Evolutionary conservation across 2,113 vertebrate species (phyloP), one percentile per base, ranked within the genome.

Genomic region (Etheostoma cragini): DNA sequence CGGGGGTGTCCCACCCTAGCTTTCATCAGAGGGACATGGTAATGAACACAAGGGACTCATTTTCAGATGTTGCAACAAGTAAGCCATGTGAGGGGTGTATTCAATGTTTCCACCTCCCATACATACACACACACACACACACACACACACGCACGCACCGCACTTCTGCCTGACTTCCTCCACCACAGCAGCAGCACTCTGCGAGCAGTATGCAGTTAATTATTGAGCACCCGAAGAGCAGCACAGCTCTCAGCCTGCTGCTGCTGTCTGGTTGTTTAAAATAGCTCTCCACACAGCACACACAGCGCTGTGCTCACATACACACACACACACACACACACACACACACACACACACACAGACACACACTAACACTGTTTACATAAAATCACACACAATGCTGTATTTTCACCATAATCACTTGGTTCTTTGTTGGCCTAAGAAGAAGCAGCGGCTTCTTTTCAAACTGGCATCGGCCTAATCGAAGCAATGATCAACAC

Each of bases 161-260:
- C 66, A 73, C 86, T 93, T 92, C 85, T 83, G 89, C 82, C 87
- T 93, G 91, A 90, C 93, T 93, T 87, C 80, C 80, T 89, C 82
- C 67, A 58, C 87, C 73, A 73, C 87, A 81, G 81, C 80, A 85
- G 72, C 14, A 53, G 72, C 82, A 53, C 87, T 89, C 89, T 88
- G 81, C 56, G 66, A 88, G 86, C 82, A 66, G 83, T 75, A 72
- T 11, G 50, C 83, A 72, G 78, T 95, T 86, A 93, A 94, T 94
- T 93, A 94, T 95, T 95, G 87, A 95, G 88, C 88, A 90, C 63
- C 84, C 73, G 72, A 79, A 87, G 88, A 84, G 83, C 72, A 56
- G 82, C 82, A 49, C 80, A 69, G 87, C 90, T 87, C 85, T 82
- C 64, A 76, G 78, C 45, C 83, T 69, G 62, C 76, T 78, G 30